Conservation (phyloP, 2,113 vertebrate genomes). For the Barnardius zonarius region DNA sequence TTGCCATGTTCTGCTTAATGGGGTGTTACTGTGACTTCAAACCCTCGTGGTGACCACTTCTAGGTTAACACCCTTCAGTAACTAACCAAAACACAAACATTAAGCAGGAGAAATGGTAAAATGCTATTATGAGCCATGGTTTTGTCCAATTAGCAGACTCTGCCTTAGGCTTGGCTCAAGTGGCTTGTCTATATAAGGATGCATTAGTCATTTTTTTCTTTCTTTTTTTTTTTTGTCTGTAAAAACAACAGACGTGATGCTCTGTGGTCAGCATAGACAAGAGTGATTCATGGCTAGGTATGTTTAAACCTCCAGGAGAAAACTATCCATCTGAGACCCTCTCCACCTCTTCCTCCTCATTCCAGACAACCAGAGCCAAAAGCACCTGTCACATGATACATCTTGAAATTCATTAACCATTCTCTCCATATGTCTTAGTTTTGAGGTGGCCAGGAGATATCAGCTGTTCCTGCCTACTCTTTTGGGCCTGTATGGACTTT, state of each 20-base stretch:
- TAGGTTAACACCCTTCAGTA: constrained; percentile 41
- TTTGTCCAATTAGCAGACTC: constrained; percentile 30
- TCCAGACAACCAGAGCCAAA: constrained; percentile 19
- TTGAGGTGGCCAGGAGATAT: constrained; percentile 18
- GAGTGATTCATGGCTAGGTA: constrained; percentile 43
- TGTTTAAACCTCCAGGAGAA: constrained; percentile 34
- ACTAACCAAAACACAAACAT: constrained; percentile 55
- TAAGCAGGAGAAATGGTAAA: constrained; percentile 1
- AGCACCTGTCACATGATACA: constrained; percentile 11
- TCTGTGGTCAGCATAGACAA: constrained; percentile 52
- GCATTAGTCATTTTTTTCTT: constrained; percentile 36
- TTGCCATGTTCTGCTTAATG: constrained; percentile 41
- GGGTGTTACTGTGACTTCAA: constrained; percentile 49
- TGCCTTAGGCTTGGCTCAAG: constrained; percentile 22
- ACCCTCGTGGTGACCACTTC: constrained; percentile 33
- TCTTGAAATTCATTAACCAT: constrained; percentile 1
- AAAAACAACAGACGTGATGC: constrained; percentile 62
- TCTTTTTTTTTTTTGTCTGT: not conserved
- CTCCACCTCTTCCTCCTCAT: constrained; percentile 45
- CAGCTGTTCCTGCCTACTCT: constrained; percentile 31
- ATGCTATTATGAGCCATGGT: constrained; percentile 11
- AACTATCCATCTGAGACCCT: constrained; percentile 29
- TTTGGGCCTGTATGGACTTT: not conserved
- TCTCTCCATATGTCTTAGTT: constrained; percentile 45
- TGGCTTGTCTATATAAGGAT: constrained; percentile 39